phyloP scores from a whole-genome alignment of 2,888 invertebrate genomes.

The Drosophila atripex region DNA sequence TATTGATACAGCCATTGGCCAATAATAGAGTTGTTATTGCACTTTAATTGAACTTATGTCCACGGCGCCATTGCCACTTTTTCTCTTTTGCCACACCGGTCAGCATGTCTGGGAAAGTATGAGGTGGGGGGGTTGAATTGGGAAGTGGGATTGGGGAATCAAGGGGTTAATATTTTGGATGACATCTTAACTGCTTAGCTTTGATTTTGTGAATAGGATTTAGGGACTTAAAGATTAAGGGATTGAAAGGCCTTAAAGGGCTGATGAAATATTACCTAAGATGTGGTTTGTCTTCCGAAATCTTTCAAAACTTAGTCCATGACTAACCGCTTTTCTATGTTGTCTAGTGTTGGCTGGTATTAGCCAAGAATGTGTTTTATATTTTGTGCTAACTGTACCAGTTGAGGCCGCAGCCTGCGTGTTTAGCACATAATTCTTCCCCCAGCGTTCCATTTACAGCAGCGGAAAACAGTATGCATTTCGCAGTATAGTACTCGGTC shows the following conservation, averaged over 20 bases:
- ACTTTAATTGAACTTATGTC: slow-evolving; percentile 70
- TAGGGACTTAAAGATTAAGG: neutral
- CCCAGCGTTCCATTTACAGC: slow-evolving; percentile 58
- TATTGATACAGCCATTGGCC: slow-evolving; percentile 65
- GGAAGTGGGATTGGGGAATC: neutral
- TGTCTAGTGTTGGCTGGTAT: slow-evolving; percentile 27
- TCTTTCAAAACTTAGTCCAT: neutral
- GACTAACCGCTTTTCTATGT: neutral
- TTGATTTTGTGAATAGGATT: neutral
- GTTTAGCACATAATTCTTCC: slow-evolving; percentile 69
- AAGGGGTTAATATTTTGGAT: neutral
- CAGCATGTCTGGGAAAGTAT: slow-evolving; percentile 7
- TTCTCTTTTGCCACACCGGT: slow-evolving; percentile 17
- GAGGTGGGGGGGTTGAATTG: neutral
- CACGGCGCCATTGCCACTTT: slow-evolving; percentile 52
- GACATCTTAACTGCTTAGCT: neutral
- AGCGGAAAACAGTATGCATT: slow-evolving; percentile 55
- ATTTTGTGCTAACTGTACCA: slow-evolving; percentile 34
- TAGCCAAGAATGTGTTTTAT: slow-evolving; percentile 44
- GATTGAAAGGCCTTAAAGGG: neutral
- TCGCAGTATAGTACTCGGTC: slow-evolving; percentile 19
- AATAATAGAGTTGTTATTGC: slow-evolving; percentile 79
- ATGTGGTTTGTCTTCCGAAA: neutral
- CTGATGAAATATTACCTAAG: no score
- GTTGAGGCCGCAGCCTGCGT: slow-evolving; percentile 46